Evolutionary conservation across 2,113 vertebrate genomes (phyloP).

Genomic region (Dicerorhinus sumatrensis): DNA sequence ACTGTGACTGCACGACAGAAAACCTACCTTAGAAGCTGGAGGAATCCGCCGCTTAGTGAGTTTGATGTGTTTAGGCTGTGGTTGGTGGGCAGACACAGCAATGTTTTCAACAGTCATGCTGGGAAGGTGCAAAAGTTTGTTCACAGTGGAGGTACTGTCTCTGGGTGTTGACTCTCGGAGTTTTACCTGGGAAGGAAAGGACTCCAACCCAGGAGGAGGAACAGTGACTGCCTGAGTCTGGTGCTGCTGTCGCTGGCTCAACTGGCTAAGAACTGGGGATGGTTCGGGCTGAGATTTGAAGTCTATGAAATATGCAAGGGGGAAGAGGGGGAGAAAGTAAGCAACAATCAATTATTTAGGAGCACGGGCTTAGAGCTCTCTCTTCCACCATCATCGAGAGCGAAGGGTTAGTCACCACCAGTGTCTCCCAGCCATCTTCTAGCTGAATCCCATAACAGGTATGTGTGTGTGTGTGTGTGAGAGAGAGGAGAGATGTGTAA

Average conservation of each 20-base stretch:
- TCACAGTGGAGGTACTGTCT: constrained; percentile 84
- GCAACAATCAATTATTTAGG: not conserved
- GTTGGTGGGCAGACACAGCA: constrained; percentile 84
- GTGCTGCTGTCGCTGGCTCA: constrained; percentile 93
- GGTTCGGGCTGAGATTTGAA: constrained; percentile 97
- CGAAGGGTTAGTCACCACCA: not conserved
- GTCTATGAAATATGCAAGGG: constrained; percentile 83
- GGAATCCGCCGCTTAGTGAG: constrained; percentile 92
- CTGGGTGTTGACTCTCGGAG: constrained; percentile 82
- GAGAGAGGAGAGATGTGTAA: not conserved
- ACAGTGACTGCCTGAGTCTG: constrained; percentile 84
- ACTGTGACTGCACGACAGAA: not conserved
- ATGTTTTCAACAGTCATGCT: constrained; percentile 84
- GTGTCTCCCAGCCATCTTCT: not conserved
- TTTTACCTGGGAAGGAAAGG: constrained; percentile 87
- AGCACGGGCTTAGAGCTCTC: not conserved
- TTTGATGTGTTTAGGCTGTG: constrained; percentile 93
- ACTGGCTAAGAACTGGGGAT: constrained; percentile 95
- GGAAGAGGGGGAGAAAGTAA: not conserved
- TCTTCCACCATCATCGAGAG: not conserved
- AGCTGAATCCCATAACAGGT: not conserved
- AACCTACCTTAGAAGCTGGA: constrained; percentile 93
- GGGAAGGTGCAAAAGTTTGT: constrained; percentile 89
- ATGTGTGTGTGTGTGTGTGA: not conserved
- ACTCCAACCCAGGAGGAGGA: constrained; percentile 90